Conservation (phyloP, 2,888 invertebrate species). For the Strigamia crassipes region DNA sequence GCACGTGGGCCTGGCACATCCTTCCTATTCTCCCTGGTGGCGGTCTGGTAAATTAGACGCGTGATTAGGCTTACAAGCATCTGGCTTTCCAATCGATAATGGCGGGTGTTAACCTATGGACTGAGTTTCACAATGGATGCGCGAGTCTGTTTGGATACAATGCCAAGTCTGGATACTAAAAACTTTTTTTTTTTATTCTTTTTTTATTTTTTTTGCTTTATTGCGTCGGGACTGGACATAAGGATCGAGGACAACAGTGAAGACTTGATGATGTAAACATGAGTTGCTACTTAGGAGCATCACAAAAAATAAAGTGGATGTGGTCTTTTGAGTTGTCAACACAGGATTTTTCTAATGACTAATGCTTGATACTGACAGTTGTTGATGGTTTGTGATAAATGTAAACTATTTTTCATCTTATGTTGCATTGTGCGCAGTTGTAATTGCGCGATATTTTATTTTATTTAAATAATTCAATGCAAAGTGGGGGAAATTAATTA, state of each 20-base stretch:
- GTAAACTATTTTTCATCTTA: neutral
- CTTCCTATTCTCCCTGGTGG: constrained; percentile 3
- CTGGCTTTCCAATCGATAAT: neutral
- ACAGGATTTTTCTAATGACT: neutral
- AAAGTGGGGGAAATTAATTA: too few relatives aligned
- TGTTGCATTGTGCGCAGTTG: too few relatives aligned
- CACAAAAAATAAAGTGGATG: neutral
- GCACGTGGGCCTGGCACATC: constrained; percentile 17
- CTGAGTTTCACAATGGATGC: neutral
- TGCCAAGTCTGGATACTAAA: neutral
- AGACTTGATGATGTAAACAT: neutral
- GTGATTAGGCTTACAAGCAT: constrained; percentile 43
- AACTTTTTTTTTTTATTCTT: neutral
- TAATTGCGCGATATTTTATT: too few relatives aligned
- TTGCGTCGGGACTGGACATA: neutral
- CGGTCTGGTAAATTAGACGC: constrained; percentile 44
- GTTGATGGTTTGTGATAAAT: neutral
- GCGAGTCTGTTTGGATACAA: neutral
- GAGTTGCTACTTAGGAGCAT: neutral
- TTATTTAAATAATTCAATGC: too few relatives aligned
- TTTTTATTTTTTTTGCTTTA: neutral
- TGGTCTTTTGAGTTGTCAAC: neutral
- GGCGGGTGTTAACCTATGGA: constrained; percentile 18
- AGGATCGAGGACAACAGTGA: neutral
- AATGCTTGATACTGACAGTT: neutral